Base-by-base conservation (phyloP, 2,797 vertebrate species). In the Odontamblyopus lacepedii region DNA sequence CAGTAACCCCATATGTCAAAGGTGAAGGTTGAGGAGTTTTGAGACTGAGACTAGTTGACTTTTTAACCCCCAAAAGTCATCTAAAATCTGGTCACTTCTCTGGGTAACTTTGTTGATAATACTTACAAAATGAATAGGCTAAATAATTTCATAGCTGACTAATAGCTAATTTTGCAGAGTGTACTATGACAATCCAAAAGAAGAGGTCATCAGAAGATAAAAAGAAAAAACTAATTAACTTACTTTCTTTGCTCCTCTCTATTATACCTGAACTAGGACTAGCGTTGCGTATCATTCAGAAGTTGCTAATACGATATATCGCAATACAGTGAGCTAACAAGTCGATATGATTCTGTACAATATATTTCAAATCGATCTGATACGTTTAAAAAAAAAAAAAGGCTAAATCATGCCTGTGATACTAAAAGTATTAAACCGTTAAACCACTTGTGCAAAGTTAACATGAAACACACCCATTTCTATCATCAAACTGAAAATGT, bases 1-100 rank as follows among this genome's bases (percentile, higher is more conserved):
- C 70, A 71, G 67, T 84, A 85, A 84, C 69, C 81, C 0, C 51
- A 62, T 30, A 71, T n/a, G 44, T 55, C 67, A 83, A 72, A 77
- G 69, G 77, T 27, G 69, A 73, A 72, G 59, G 64, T 4, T 4
- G 53, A 69, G 13, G 56, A 75, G 63, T 30, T 23, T 53, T 32
- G 51, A 76, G 72, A 71, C 64, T 78, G 57, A 73, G 65, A 75
- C 78, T 63, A 72, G 63, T 67, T 70, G 74, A 72, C 38, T 67
- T 71, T 76, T 38, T 66, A 77, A 78, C 32, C 66, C 67, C 3
- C 59, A 32, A 59, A 19, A 57, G 19, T 32, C 23, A 4, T 0
- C 32, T 6, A 13, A 67, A 50, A 67, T 71, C 38, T 67, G 16
- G 5, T 41, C 63, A 48, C 12, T 13, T 11, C 18, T 41, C 62